Evolutionary conservation across 2,797 vertebrate species (phyloP).

Genomic region (Falco rusticolus): DNA sequence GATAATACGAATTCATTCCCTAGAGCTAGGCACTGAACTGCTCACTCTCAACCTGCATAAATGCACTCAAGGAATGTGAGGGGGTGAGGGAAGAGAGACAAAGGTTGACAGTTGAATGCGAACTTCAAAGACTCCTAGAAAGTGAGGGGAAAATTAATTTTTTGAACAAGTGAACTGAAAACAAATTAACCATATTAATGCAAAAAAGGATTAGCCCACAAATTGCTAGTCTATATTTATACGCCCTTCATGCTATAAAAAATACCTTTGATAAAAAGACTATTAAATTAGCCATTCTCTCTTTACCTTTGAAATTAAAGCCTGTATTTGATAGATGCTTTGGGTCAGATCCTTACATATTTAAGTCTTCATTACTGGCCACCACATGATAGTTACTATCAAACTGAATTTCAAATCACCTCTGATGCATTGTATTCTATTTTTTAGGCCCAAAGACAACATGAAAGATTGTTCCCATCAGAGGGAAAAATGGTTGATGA

Average conservation of each 20-base stretch:
- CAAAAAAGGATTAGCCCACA: conserved; percentile 16
- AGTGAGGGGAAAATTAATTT: conserved; percentile 23
- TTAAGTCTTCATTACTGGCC: background rate
- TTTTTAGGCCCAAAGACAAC: background rate
- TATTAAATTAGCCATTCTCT: background rate
- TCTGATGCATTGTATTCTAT: background rate
- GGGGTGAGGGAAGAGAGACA: background rate
- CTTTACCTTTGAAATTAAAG: conserved; percentile 6
- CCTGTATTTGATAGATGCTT: background rate
- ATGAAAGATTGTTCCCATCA: background rate
- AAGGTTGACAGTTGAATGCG: background rate
- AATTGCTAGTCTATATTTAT: conserved; percentile 20
- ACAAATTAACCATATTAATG: conserved; percentile 47
- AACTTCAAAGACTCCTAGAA: conserved; percentile 36
- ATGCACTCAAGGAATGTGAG: background rate
- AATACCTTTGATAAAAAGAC: background rate
- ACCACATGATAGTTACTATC: background rate
- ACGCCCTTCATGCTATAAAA: conserved; percentile 5
- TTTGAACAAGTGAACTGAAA: conserved; percentile 19
- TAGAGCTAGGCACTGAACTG: conserved; percentile 22
- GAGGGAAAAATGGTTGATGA: background rate
- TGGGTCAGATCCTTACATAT: background rate
- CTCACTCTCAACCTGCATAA: background rate
- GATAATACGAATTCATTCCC: conserved; percentile 7
- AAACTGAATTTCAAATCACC: background rate